A percentile compares a stretch with the other conserved stretches of the same genome.
Conservation (phyloP, 2,113 vertebrate genomes). For the Glaucomys volans region DNA sequence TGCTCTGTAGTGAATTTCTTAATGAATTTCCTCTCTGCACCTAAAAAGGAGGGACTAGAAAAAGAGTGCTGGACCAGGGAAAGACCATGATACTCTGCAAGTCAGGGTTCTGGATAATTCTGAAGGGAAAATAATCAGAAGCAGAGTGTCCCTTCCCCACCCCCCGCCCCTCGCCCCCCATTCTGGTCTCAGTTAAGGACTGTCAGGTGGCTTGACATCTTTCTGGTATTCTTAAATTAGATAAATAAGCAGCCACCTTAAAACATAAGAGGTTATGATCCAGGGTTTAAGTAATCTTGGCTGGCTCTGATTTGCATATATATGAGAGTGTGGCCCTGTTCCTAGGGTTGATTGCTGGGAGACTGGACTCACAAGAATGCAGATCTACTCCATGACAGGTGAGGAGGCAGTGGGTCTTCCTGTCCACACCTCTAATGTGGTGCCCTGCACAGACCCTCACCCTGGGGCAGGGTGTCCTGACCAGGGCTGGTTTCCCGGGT, state of each 20-base stretch:
- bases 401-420: background rate
- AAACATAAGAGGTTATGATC: constrained; percentile 31
- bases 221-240: constrained; percentile 70
- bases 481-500: background rate
- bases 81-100: background rate
- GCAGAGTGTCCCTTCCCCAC: background rate
- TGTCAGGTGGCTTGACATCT: constrained; percentile 57
- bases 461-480: background rate
- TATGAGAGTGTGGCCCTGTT: constrained; percentile 2
- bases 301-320: constrained; percentile 66
- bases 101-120: constrained; percentile 45
- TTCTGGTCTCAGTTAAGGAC: constrained; percentile 48
- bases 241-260: constrained; percentile 67
- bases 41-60: background rate
- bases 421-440: rapidly evolving
- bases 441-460: background rate
- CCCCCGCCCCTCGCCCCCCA: background rate
- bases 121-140: constrained; percentile 70
- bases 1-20: constrained; percentile 58
- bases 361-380: constrained; percentile 11
- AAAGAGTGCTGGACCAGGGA: background rate
- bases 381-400: background rate
- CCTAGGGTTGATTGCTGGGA: constrained; percentile 20
- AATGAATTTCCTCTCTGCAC: constrained; percentile 68
- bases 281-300: constrained; percentile 48